Conservation (phyloP, 1,140 invertebrate genomes). For the Heliothis virescens region DNA sequence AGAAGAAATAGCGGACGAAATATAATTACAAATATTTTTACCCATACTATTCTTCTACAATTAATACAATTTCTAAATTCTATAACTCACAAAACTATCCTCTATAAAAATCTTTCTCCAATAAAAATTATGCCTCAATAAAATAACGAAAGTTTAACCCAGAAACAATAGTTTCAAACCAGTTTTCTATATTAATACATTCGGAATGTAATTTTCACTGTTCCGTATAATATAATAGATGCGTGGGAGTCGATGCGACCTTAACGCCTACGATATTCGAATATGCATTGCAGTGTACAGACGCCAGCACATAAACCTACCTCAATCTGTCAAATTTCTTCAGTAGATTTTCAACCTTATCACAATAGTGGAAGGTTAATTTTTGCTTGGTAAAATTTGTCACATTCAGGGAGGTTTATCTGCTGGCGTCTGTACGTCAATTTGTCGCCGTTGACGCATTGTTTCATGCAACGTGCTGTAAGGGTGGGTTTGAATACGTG, state of each 20-base stretch:
- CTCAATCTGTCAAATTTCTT: too few species aligned
- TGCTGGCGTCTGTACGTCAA: not conserved
- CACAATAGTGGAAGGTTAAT: too few species aligned
- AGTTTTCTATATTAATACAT: conserved; percentile 19
- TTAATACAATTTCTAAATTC: too few species aligned
- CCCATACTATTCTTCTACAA: too few species aligned
- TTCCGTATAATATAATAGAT: not conserved
- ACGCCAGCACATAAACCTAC: too few species aligned
- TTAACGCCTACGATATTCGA: conserved; percentile 29
- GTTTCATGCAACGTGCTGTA: conserved; percentile 11
- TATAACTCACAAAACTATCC: not conserved
- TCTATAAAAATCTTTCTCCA: not conserved
- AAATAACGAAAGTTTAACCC: conserved; percentile 17
- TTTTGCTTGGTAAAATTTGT: too few species aligned
- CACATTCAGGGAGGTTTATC: too few species aligned
- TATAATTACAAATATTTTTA: too few species aligned
- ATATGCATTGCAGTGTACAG: not conserved
- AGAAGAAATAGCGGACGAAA: too few species aligned
- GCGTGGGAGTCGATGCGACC: conserved; percentile 22
- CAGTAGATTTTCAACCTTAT: too few species aligned
- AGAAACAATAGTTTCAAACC: conserved; percentile 17
- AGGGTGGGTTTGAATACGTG: not conserved
- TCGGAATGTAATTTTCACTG: conserved; percentile 28
- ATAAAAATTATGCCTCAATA: not conserved
- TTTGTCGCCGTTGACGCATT: conserved; percentile 7